These are phyloP conservation scores for Epirrhoe alternata DNA, from an alignment of 2,888 invertebrate genomes.

Conservation along the genomic window DNA sequence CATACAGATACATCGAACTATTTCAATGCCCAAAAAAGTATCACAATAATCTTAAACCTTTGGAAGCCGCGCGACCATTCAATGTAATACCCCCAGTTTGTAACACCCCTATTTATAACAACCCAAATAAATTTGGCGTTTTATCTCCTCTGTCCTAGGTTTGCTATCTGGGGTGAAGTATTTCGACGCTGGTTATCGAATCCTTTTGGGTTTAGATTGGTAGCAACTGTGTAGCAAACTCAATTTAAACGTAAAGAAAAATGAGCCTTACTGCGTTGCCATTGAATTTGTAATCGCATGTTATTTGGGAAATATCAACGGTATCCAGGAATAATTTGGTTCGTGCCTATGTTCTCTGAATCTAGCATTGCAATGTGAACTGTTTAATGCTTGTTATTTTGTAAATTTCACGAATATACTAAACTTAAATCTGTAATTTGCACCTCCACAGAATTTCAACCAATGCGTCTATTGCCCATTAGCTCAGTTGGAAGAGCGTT, in stretches of 20 bases:
- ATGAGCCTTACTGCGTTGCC: background rate
- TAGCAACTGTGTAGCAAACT: background rate
- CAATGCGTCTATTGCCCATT: too few species aligned
- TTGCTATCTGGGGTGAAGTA: constrained; percentile 37
- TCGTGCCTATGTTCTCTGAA: background rate
- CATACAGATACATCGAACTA: background rate
- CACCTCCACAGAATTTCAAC: too few species aligned
- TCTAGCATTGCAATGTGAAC: background rate
- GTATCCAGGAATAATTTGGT: background rate
- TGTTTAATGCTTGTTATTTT: background rate
- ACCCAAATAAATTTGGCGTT: constrained; percentile 46
- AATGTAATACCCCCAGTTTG: constrained; percentile 21
- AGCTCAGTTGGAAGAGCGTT: too few species aligned
- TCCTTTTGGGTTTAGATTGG: constrained; percentile 18
- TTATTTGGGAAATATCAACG: background rate
- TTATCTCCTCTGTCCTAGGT: constrained; percentile 41
- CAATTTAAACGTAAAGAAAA: background rate
- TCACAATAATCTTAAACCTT: constrained; percentile 1
- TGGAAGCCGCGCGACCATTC: constrained; percentile 2
- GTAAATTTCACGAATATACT: too few species aligned
- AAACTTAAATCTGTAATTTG: too few species aligned
- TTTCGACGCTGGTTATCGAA: constrained; percentile 26
- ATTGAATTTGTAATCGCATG: background rate
- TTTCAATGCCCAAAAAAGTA: background rate
- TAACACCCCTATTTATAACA: constrained; percentile 41